phyloP scores from a whole-genome alignment of 2,888 invertebrate genomes.

The Linnaemya tessellans region DNA sequence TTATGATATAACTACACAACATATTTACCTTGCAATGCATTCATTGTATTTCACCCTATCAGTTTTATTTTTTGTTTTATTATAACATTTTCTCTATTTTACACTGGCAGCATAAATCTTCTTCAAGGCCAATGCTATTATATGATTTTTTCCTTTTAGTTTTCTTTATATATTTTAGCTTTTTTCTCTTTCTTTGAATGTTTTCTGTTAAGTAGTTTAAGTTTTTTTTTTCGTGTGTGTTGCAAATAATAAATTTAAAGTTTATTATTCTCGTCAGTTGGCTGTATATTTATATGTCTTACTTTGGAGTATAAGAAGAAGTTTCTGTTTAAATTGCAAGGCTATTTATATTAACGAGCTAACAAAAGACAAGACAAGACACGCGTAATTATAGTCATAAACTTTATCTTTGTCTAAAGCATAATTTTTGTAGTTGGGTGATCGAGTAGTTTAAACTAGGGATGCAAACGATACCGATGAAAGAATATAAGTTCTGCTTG shows the following conservation, averaged over 20 bases:
- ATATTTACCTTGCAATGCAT: slow-evolving; percentile 25
- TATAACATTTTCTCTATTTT: slow-evolving; percentile 21
- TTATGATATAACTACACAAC: slow-evolving; percentile 27
- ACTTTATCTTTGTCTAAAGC: too few species aligned
- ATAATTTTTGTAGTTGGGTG: too few species aligned
- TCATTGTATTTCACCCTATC: slow-evolving; percentile 35
- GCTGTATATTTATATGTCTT: slow-evolving; percentile 10
- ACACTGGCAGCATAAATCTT: slow-evolving; percentile 65
- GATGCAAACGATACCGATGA: too few species aligned
- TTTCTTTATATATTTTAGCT: slow-evolving; percentile 15
- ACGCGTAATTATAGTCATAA: too few species aligned
- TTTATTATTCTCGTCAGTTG: slow-evolving; percentile 42
- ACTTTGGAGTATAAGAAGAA: neutral
- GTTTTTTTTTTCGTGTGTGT: slow-evolving; percentile 29
- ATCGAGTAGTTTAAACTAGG: too few species aligned
- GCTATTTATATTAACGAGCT: slow-evolving; percentile 1
- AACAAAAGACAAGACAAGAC: neutral
- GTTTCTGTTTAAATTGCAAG: slow-evolving; percentile 25
- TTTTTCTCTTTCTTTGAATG: slow-evolving; percentile 9
- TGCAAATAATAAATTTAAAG: slow-evolving; percentile 60
- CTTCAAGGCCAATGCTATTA: slow-evolving; percentile 66
- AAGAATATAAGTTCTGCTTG: too few species aligned
- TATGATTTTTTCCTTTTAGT: slow-evolving; percentile 48
- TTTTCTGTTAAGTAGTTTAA: slow-evolving; percentile 3
- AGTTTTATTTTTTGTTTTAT: slow-evolving; percentile 2